Evolutionary conservation across 2,113 vertebrate species (phyloP).

Genomic region (Ceuthmochares aereus): DNA sequence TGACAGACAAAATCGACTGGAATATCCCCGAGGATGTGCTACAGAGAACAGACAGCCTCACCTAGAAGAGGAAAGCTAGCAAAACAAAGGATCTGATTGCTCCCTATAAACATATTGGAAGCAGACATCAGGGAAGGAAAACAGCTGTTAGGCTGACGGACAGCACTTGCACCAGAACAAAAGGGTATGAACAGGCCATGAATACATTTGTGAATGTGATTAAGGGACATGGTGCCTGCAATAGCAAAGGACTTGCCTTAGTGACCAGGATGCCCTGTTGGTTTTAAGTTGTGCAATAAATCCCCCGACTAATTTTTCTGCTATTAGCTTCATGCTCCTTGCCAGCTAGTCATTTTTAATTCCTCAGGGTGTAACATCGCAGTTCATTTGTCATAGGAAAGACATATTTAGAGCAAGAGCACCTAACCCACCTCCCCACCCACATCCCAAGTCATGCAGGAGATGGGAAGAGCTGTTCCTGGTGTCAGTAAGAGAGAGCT

Average conservation of each 20-base stretch:
- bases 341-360: background rate
- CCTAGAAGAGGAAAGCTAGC: background rate
- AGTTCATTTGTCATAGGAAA: background rate
- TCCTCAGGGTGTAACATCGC: background rate
- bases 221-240: background rate
- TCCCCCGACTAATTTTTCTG: background rate
- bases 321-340: background rate
- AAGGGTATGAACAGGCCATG: slow-evolving; percentile 20
- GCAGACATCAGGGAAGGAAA: slow-evolving; percentile 40
- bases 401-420: background rate
- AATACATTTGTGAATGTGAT: slow-evolving; percentile 44
- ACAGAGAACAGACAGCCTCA: background rate
- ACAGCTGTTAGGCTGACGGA: slow-evolving; percentile 54
- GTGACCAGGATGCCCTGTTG: background rate
- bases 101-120: slow-evolving; percentile 13
- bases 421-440: background rate
- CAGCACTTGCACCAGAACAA: slow-evolving; percentile 42
- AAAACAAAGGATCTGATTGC: slow-evolving; percentile 56
- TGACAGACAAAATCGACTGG: background rate
- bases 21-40: background rate
- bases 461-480: background rate
- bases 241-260: background rate
- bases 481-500: background rate
- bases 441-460: background rate
- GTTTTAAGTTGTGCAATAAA: background rate